Evolutionary conservation across 2,888 invertebrate species (phyloP), one percentile per base, ranked within the genome.

Genomic region (Machimus rusticus): DNA sequence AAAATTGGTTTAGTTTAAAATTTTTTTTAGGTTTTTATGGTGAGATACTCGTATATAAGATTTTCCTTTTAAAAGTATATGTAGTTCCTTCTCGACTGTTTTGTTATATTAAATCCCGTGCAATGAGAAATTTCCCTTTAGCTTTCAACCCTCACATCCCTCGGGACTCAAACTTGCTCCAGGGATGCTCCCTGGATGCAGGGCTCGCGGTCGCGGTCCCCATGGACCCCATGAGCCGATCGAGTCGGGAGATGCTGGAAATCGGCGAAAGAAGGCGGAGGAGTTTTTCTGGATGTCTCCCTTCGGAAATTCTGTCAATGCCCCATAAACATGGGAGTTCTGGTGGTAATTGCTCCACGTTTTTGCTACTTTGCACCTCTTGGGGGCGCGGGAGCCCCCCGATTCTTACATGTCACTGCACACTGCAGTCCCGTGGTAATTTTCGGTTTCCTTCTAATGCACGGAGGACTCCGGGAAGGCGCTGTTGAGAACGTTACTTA

Each of bases 341-440:
- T 85, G 85, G 85, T 74, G 46, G 85, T 85, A 85, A 85, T 85
- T 85, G 85, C 85, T 85, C 14, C 85, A 85, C 74, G 85, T 85
- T 85, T 85, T 85, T 85, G 85, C 85, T 74, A 85, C 85, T 85
- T 85, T 85, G 46, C 85, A 85, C 74, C 74, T 39, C 85, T 28
- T 28, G 23, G 43, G 66, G 5, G 34, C 31, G 43, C n/a, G 16
- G 28, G 74, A 46, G 74, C 12, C 74, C 46, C 66, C 74, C 43
- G 16, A 85, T 85, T 85, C 85, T 74, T 85, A 74, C 85, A 74
- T 74, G 46, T 85, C 74, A 85, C 28, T 85, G 85, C 85, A 85
- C 74, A 74, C 74, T 66, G 85, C 85, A 85, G 46, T 74, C 51
- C 43, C 43, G 85, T 85, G 74, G 74, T 74, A 46, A 74, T 37